Evolutionary conservation across 2,888 invertebrate genomes (phyloP), one percentile per base, ranked within the genome.

Genomic region (Bellardia bayeri): DNA sequence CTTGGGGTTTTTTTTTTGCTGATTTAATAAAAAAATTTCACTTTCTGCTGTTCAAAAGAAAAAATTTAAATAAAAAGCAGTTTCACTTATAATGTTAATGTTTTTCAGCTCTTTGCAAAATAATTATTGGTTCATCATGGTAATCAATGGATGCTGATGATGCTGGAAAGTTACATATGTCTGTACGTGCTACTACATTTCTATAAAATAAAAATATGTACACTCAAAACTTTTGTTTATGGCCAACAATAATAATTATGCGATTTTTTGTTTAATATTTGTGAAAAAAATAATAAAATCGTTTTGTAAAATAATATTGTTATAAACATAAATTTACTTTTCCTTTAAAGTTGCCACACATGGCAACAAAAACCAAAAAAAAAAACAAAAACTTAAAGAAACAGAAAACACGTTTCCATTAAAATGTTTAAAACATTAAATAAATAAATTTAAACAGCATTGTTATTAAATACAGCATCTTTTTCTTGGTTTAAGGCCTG

Each of bases 321-420:
- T 69, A 37, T 51, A 76, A 82, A 14, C 76, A 83, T 76, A 71
- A 72, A 79, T 64, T 84, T 78, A 83, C 76, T 85, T 85, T 85
- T 85, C 80, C 74, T 74, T 68, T 79, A 66, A 76, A 40, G 42
- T 76, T 76, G 82, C 82, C 82, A 82, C 82, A 82, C 75, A 63
- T 69, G 61, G 33, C 69, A 76, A 58, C 42, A 54, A 49, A 30
- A 45, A 23, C 42, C 33, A 37, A 6, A 74, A 72, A 58, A 58
- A 79, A 30, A 49, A 45, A 56, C 23, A 37, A 78, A 83, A 72
- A 69, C 54, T 37, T 33, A 54, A 80, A 71, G 40, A 82, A 74
- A 82, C 37, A 64, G 54, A 72, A 72, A 85, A 85, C 85, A 75
- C 81, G 85, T 85, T 85, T 85, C 63, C 85, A 81, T 69, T 64